phyloP scores from a whole-genome alignment of 1,140 invertebrate species.

The Neomicropteryx cornuta region DNA sequence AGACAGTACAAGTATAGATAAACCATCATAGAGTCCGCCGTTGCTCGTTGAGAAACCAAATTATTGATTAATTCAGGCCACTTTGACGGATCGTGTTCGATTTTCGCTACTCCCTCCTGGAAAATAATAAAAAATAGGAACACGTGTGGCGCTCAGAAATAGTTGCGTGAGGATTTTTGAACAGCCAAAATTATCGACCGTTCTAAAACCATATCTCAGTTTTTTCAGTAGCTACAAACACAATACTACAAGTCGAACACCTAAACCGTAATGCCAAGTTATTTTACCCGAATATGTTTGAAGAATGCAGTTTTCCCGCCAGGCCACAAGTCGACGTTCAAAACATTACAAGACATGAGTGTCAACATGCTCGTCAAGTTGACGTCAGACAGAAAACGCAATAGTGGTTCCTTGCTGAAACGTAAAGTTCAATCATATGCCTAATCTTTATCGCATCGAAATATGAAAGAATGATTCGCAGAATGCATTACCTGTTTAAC shows the following conservation, averaged over 20 bases:
- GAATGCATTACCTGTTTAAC: slow-evolving; percentile 10
- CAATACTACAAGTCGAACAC: no score
- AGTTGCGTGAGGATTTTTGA: no score
- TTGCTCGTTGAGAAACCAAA: slow-evolving; percentile 5
- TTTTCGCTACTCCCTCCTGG: slow-evolving; percentile 11
- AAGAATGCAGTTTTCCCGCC: slow-evolving; percentile 8
- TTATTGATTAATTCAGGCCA: slow-evolving; percentile 10
- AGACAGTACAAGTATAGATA: slow-evolving; percentile 12
- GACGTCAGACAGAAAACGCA: slow-evolving; percentile 9
- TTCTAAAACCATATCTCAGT: no score
- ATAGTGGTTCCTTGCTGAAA: no score
- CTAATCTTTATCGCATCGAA: no score
- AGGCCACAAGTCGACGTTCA: slow-evolving; percentile 9
- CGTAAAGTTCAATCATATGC: no score
- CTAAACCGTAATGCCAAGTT: no score
- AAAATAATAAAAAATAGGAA: slow-evolving; percentile 6
- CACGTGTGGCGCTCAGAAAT: no score
- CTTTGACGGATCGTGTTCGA: slow-evolving; percentile 5
- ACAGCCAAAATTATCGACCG: no score
- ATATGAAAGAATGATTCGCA: no score
- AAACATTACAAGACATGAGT: slow-evolving; percentile 7
- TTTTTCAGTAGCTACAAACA: no score
- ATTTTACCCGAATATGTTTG: slow-evolving; percentile 12
- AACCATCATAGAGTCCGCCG: slow-evolving; percentile 10
- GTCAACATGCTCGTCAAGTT: slow-evolving; percentile 11